Evolutionary conservation across 35 echinoderm and acorn worm genomes (phyloP), one percentile per base, ranked within the genome.

Genomic region (Stichopus chloronotus): DNA sequence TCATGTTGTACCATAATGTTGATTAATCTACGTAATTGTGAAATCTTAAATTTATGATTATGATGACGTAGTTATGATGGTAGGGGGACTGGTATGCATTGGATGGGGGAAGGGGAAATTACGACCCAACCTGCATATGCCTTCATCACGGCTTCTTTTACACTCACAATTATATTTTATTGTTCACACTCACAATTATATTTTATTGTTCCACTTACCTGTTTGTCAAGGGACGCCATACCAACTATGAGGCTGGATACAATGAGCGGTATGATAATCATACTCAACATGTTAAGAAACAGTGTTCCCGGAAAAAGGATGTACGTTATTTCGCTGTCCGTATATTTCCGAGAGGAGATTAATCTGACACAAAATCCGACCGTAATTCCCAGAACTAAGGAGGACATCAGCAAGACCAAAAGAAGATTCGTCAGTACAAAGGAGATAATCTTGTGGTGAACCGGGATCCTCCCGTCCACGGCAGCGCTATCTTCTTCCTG

Each of bases 251-350:
- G 79, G 80, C 97, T 96, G 83, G 95, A 94, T 0, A 91, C 88
- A 23, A 99, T 95, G 82, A 96, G 59, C 4, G 97, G 97, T 12
- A 99, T 96, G 61, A 99, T 96, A 59, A 99, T 93, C 80, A 99
- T 94, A 90, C 96, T 99, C 56, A 99, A 87, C 93, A 95, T 96
- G 90, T 96, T 96, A 6, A 99, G 88, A 87, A 99, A 99, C 76
- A 99, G 88, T 19, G 92, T 94, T 11, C 97, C 97, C 7, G 97
- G 97, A 57, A 99, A 99, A 22, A 92, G 83, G 76, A 99, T 99
- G 84, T 96, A 99, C 53, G 79, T 90, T 14, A 99, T 96, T 90
- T 99, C 95, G 59, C 96, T 94, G 9, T 89, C 65, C 17, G 92
- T 99, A 59, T 95, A 96, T 7, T 93, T 79, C 17, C 92, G 86